Conservation (phyloP, 2,797 vertebrate genomes). For the Coregonus sp. region DNA sequence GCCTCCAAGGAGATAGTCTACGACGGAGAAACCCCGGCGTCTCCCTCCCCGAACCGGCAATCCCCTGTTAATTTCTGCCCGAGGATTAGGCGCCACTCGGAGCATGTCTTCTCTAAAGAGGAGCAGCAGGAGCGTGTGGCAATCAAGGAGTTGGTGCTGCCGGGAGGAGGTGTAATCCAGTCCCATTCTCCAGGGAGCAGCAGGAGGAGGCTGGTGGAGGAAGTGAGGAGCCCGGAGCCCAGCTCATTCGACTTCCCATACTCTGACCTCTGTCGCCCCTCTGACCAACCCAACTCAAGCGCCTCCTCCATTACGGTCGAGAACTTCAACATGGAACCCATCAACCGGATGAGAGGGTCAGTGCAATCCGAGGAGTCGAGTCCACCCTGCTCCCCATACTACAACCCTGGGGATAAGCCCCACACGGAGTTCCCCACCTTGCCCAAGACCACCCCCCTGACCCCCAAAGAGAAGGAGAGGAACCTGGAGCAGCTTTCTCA, state of each 20-base stretch:
- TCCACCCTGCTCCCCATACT: slow-evolving; percentile 60
- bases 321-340: slow-evolving; percentile 72
- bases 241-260: slow-evolving; percentile 75
- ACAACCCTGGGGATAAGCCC: slow-evolving; percentile 45
- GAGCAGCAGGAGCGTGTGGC: slow-evolving; percentile 53
- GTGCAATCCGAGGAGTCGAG: slow-evolving; percentile 67
- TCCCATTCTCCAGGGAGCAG: slow-evolving; percentile 72
- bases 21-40: slow-evolving; percentile 59
- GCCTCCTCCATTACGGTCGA: slow-evolving; percentile 71
- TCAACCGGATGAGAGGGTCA: slow-evolving; percentile 40
- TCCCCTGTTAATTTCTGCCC: slow-evolving; percentile 54
- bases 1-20: slow-evolving; percentile 78
- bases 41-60: slow-evolving; percentile 57
- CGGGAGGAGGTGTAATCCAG: slow-evolving; percentile 67
- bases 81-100: slow-evolving; percentile 81
- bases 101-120: slow-evolving; percentile 66
- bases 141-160: slow-evolving; percentile 80
- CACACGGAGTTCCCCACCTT: slow-evolving; percentile 47
- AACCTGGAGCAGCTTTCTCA: slow-evolving; percentile 66
- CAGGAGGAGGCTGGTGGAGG: slow-evolving; percentile 82
- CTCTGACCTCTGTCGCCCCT: slow-evolving; percentile 75
- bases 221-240: slow-evolving; percentile 78
- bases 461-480: slow-evolving; percentile 41
- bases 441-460: slow-evolving; percentile 44
- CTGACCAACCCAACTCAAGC: slow-evolving; percentile 71